Conservation (phyloP, 2,113 vertebrate genomes). For the Tachycineta bicolor region DNA sequence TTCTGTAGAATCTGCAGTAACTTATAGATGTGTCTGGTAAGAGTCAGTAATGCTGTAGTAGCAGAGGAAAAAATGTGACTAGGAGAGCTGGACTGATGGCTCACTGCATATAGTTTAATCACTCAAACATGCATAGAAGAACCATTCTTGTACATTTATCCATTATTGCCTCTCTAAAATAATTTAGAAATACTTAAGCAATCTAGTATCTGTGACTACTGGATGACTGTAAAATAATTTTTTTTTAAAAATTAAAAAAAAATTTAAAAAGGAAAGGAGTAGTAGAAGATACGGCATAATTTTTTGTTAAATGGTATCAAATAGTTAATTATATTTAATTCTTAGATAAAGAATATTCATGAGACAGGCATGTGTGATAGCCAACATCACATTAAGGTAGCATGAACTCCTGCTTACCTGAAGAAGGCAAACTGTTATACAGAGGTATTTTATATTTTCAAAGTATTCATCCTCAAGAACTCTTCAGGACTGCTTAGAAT, state of each 20-base stretch:
- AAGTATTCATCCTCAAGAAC: neutral
- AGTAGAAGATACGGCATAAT: neutral
- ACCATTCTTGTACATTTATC: neutral
- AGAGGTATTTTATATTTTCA: neutral
- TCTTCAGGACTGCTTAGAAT: neutral
- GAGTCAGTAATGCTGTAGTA: neutral
- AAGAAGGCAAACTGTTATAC: neutral
- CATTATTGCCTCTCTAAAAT: neutral
- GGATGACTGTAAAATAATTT: neutral
- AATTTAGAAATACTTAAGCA: neutral
- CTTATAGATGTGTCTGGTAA: neutral
- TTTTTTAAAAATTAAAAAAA: neutral
- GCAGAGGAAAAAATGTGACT: neutral
- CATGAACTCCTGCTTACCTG: neutral
- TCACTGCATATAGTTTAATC: neutral
- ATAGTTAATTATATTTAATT: neutral
- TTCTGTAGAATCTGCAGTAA: neutral
- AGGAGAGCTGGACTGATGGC: neutral
- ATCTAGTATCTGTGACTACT: neutral
- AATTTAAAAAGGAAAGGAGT: neutral
- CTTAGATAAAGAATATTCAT: neutral
- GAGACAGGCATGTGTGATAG: neutral
- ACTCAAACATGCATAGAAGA: neutral
- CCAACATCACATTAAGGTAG: rapidly evolving
- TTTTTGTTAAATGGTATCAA: neutral